These are phyloP conservation scores for Enteromius unitaeniatus DNA, from an alignment of 2,797 vertebrate genomes.

Conservation along the genomic window DNA sequence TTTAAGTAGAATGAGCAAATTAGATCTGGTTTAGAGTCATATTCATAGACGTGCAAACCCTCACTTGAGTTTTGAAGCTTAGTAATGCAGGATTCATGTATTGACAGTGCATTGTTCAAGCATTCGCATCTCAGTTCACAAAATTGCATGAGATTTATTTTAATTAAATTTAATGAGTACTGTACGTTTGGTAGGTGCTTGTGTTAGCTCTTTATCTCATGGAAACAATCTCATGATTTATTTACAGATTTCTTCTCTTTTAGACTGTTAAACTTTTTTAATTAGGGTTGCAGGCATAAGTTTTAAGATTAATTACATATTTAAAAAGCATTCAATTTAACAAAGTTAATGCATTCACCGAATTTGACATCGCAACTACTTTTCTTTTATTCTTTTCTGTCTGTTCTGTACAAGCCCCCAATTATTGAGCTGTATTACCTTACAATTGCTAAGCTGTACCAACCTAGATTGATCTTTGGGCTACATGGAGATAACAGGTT, in stretches of 20 bases:
- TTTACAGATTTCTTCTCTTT: slow-evolving; percentile 4
- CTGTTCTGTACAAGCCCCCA: slow-evolving; percentile 14
- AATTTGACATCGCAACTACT: slow-evolving; percentile 14
- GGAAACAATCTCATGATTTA: not conserved
- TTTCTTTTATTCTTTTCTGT: slow-evolving; percentile 25
- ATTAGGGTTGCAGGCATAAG: not conserved
- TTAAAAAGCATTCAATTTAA: not conserved
- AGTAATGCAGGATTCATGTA: not conserved
- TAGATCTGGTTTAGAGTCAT: not conserved
- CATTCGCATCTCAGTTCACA: not conserved
- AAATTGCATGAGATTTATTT: not conserved
- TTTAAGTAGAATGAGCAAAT: not conserved
- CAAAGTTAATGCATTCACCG: slow-evolving; percentile 12
- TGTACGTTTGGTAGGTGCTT: not conserved
- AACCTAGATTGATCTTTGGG: slow-evolving; percentile 14
- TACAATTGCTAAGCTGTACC: slow-evolving; percentile 17
- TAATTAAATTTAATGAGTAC: not conserved
- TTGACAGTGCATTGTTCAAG: not conserved
- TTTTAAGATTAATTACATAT: slow-evolving; percentile 7
- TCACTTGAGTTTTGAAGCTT: not conserved
- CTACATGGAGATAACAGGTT: slow-evolving; percentile 29
- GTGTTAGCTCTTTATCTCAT: not conserved
- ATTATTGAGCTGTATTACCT: slow-evolving; percentile 25
- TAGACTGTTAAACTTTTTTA: not conserved
- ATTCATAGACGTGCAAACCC: not conserved